A percentile compares a stretch with the other conserved stretches of the same genome.
Evolutionary conservation across 2,113 vertebrate genomes (phyloP).

Genomic region (Pantherophis guttatus): DNA sequence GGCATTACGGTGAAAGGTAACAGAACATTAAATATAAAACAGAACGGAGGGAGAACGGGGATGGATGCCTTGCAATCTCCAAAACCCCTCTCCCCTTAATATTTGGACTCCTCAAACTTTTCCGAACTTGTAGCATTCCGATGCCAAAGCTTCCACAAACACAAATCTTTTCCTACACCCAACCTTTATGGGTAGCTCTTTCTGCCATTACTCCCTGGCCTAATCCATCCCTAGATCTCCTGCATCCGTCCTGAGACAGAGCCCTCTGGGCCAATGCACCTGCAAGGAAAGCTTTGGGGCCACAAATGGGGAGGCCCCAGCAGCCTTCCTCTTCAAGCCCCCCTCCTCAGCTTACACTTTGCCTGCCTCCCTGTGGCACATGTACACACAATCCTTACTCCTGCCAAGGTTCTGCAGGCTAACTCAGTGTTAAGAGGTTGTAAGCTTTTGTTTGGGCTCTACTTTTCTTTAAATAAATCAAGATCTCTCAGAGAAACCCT

Average conservation of each 20-base stretch:
- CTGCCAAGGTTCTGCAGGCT: neutral
- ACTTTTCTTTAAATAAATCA: neutral
- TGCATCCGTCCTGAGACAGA: neutral
- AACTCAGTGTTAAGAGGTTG: neutral
- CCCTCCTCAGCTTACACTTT: neutral
- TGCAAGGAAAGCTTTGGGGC: neutral
- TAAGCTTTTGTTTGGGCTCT: neutral
- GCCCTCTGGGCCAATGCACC: neutral
- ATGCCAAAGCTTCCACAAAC: neutral
- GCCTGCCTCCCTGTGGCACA: neutral
- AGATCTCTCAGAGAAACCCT: neutral
- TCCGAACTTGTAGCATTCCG: neutral
- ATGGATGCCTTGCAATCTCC: neutral
- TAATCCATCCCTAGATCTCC: neutral
- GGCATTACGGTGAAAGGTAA: neutral
- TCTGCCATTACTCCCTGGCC: neutral
- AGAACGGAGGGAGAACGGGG: too few species aligned
- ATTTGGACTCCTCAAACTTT: neutral
- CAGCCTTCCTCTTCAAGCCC: neutral
- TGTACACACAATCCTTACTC: neutral
- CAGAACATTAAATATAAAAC: neutral
- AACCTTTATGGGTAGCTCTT: neutral
- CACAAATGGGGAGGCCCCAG: neutral
- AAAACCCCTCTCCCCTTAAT: neutral
- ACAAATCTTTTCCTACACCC: neutral